Conservation (phyloP, 2,888 invertebrate genomes). For the Pheosia tremula region DNA sequence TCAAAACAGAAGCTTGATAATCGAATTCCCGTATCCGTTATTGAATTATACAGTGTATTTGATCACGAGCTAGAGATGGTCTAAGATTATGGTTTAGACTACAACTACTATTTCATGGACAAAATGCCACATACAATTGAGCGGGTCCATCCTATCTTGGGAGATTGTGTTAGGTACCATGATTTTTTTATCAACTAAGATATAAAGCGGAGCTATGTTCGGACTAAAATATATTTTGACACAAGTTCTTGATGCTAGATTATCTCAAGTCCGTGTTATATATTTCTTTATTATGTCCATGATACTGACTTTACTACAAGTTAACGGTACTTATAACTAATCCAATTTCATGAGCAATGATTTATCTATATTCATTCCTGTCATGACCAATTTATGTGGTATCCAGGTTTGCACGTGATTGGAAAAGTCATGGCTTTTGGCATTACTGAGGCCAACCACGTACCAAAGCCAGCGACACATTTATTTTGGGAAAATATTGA, state of each 20-base stretch:
- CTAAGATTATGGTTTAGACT: too few species aligned
- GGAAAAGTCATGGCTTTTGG: conserved; percentile 32
- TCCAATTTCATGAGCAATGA: conserved; percentile 37
- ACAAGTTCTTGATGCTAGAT: too few species aligned
- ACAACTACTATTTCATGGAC: too few species aligned
- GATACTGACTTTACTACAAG: not conserved
- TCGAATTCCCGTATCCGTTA: conserved; percentile 8
- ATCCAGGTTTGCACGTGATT: conserved; percentile 35
- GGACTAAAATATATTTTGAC: too few species aligned
- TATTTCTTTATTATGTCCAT: not conserved
- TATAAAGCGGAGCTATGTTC: too few species aligned
- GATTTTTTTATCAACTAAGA: too few species aligned
- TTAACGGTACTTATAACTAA: conserved; percentile 14
- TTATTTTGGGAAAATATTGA: conserved; percentile 46
- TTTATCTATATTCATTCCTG: conserved; percentile 43
- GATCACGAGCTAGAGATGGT: too few species aligned
- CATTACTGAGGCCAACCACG: conserved; percentile 46
- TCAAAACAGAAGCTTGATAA: conserved; percentile 6
- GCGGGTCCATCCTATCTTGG: too few species aligned
- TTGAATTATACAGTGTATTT: conserved; percentile 1
- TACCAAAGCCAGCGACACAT: conserved; percentile 43
- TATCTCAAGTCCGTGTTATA: too few species aligned
- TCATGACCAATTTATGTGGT: conserved; percentile 40
- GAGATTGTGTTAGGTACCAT: too few species aligned
- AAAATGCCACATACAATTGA: too few species aligned